Conservation (phyloP, 2,888 invertebrate genomes). For the Ischnus inquisitorius region DNA sequence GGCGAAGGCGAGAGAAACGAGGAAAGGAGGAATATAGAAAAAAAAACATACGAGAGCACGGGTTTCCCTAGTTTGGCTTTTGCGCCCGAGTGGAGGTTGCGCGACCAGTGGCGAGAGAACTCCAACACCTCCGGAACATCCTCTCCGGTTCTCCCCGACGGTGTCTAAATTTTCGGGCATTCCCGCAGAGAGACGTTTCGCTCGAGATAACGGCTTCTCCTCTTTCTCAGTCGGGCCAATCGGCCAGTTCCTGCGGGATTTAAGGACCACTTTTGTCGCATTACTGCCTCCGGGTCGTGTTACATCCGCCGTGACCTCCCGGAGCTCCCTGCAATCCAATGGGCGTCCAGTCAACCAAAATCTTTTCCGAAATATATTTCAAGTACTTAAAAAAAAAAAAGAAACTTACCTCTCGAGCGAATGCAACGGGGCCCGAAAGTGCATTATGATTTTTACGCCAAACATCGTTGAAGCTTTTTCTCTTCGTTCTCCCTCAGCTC, state of each 20-base stretch:
- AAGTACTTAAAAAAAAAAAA: slow-evolving; percentile 27
- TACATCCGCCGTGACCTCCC: slow-evolving; percentile 37
- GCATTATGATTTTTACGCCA: slow-evolving; percentile 26
- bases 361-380: slow-evolving; percentile 48
- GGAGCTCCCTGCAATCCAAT: slow-evolving; percentile 42
- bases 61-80: slow-evolving; percentile 57
- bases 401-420: neutral
- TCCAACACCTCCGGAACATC: neutral
- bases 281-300: slow-evolving; percentile 43
- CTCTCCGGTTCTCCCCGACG: neutral
- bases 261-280: slow-evolving; percentile 58
- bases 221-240: neutral
- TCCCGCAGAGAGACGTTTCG: slow-evolving; percentile 35
- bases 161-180: slow-evolving; percentile 54
- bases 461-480: slow-evolving; percentile 45
- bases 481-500: neutral
- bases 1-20: neutral
- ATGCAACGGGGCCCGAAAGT: slow-evolving; percentile 3
- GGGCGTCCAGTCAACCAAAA: slow-evolving; percentile 31
- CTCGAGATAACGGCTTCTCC: slow-evolving; percentile 54
- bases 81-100: slow-evolving; percentile 32
- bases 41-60: slow-evolving; percentile 6
- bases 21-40: slow-evolving; percentile 26
- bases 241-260: slow-evolving; percentile 57
- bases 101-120: slow-evolving; percentile 24